Evolutionary conservation across 2,888 invertebrate species (phyloP), one percentile per base, ranked within the genome.

Genomic region (Pammene aurita): DNA sequence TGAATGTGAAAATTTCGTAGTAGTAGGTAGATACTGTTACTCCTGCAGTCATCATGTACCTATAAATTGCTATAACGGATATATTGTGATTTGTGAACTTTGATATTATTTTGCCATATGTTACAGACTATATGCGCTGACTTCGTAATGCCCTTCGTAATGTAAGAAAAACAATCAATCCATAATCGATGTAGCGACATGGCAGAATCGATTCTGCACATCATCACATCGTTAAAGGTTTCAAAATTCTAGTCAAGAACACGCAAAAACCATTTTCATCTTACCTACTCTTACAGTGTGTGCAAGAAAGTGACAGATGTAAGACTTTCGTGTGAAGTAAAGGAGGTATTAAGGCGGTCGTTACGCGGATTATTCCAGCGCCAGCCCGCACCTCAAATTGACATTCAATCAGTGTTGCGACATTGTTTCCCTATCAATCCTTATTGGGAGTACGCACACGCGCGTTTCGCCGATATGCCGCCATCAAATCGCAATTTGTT

Each of bases 401-500:
- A 88, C 91, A 92, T 92, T 91, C 91, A 90, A 92, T 92, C 92
- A 92, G 90, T 85, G 90, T 87, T 78, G 84, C 86, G 83, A 87
- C 89, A 91, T 91, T 92, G 92, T 92, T 92, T 92, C 86, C 89
- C 89, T 91, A 92, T 92, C 91, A 91, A 91, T 92, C 88, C 89
- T 89, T 90, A 90, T 92, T 90, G 91, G 87, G 78, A 90, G 84
- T 86, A 81, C 81, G 84, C 86, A 81, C 90, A 87, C 90, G 87
- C 87, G 77, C 83, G 57, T 76, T 71, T 75, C 86, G 85, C 87
- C 86, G 87, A 85, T 86, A 84, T 81, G 79, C 84, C 84, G 85
- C 90, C 92, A 92, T 92, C 92, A 92, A 92, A 92, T 86, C 86
- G 90, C 91, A 91, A 92, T 92, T 92, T 92, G 92, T 92, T 92